These are phyloP conservation scores for Opisthocomus hoazin DNA, from an alignment of 2,113 vertebrate genomes.

Conservation along the genomic window DNA sequence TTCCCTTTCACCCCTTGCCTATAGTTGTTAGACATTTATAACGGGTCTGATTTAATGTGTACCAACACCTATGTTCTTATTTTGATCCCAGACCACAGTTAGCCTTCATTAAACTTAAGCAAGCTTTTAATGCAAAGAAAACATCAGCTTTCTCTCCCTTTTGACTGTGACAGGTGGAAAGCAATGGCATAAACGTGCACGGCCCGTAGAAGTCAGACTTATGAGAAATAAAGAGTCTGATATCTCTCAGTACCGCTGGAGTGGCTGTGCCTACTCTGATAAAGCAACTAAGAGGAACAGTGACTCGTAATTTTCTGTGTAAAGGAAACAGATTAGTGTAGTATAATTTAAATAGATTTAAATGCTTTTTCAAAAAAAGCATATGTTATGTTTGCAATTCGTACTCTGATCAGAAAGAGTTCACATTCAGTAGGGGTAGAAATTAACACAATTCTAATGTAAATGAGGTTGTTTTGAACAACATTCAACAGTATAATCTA, in stretches of 20 bases:
- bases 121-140: neutral
- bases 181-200: neutral
- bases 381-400: neutral
- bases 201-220: neutral
- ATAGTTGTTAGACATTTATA: neutral
- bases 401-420: neutral
- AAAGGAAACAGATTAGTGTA: neutral
- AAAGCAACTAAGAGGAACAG: neutral
- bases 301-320: neutral
- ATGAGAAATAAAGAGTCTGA: neutral
- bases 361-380: accelerated
- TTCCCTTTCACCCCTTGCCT: neutral
- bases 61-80: neutral
- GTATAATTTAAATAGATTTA: neutral
- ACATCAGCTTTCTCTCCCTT: neutral
- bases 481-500: neutral
- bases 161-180: neutral
- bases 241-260: neutral
- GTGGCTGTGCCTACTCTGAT: neutral
- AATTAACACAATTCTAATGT: neutral
- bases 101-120: neutral
- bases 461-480: neutral
- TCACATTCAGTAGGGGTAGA: neutral
- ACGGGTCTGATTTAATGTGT: neutral
- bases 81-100: neutral